Base-by-base conservation (phyloP, 2,797 vertebrate species). In the Hirundo rustica region DNA sequence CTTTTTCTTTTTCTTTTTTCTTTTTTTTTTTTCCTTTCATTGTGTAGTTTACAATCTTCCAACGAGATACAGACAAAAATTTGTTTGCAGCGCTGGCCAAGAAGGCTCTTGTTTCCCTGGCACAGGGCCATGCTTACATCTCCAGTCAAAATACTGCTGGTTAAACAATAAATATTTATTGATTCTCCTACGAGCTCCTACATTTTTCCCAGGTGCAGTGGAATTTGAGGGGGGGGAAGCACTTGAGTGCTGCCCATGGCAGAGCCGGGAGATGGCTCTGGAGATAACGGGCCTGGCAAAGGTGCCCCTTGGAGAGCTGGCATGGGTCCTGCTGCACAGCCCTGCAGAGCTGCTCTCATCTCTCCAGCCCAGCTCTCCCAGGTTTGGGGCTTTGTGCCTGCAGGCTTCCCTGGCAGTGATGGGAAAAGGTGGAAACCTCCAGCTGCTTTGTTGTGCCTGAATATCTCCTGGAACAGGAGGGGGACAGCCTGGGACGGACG, bases 161-260 rank as follows among this genome's bases (percentile, higher is more conserved):
- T 91, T 53, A 85, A 95, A 96, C 96, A 94, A 92, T 97, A 97
- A 97, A 97, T 97, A 97, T 97, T 98, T 97, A 97, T 97, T 97
- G 97, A 97, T 97, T 95, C 91, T 93, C 70, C 84, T 91, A 30
- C 51, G 36, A 88, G 91, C 77, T 96, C 88, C 87, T 79, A 81
- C 94, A 71, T 96, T 91, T 96, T 96, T 96, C 87, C 95, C 96
- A 97, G 97, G 97, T 97, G 96, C 94, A 51, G 93, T 87, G 88
- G 90, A 93, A 78, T 93, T 90, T 26, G 47, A 19, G 40, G 55
- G 40, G 62, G 42, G 47, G 47, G 32, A 58, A 50, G 19, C 42
- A 26, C 74, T 87, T 40, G 82, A 87, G 58, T 48, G 60, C 82
- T 75, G 47, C 82, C 21, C 64, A 32, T 85, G 34, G 32, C 68